Evolutionary conservation across 2,113 vertebrate species (phyloP).

Genomic region (Onychostruthus taczanowskii): DNA sequence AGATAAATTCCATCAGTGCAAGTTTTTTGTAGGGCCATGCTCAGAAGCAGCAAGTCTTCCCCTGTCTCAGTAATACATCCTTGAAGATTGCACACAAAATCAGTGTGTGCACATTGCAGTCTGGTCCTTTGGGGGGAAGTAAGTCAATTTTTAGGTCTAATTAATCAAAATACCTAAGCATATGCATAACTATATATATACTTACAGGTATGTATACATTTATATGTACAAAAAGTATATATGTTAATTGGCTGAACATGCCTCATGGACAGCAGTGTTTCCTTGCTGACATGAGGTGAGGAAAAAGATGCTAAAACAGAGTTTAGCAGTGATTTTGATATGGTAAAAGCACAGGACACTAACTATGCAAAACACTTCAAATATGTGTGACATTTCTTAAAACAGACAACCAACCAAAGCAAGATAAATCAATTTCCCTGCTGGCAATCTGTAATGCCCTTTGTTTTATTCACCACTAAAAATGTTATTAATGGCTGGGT

Average conservation of each 20-base stretch:
- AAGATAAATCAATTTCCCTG: conserved; percentile 32
- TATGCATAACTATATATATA: not conserved
- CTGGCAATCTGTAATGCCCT: not conserved
- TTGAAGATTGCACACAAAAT: not conserved
- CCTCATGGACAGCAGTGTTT: not conserved
- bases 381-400: conserved; percentile 46
- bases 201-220: fast-evolving
- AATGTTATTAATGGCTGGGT: conserved; percentile 13
- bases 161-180: not conserved
- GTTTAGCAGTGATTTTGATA: not conserved
- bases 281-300: not conserved
- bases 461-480: conserved; percentile 34
- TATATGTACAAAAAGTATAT: not conserved
- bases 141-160: not conserved
- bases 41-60: not conserved
- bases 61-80: not conserved
- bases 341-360: not conserved
- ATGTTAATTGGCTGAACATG: not conserved
- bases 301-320: not conserved
- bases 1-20: not conserved
- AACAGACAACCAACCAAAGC: not conserved
- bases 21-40: not conserved
- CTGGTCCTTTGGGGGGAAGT: not conserved
- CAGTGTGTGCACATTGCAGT: not conserved
- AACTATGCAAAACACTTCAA: conserved; percentile 19